Evolutionary conservation across 2,888 invertebrate species (phyloP).

Genomic region (Altica lythri): DNA sequence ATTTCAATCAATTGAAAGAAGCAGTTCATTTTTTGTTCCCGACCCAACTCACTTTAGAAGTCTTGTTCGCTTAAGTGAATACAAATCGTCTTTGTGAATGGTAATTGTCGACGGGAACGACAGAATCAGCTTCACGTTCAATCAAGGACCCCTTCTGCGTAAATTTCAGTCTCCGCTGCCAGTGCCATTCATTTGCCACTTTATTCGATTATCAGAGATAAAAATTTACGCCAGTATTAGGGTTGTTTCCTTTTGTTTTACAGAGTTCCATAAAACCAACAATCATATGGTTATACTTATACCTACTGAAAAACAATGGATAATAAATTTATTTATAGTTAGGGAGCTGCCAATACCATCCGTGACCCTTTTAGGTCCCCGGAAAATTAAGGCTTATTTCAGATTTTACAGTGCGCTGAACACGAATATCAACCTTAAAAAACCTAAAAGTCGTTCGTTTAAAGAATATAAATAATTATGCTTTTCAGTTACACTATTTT

Average conservation of each 20-base stretch:
- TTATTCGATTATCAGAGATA: slow-evolving; percentile 26
- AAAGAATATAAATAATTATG: too few species aligned
- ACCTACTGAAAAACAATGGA: too few species aligned
- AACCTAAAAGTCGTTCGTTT: too few species aligned
- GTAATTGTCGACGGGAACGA: slow-evolving; percentile 50
- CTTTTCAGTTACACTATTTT: too few species aligned
- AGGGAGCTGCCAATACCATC: too few species aligned
- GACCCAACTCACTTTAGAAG: slow-evolving; percentile 40
- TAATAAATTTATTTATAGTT: too few species aligned
- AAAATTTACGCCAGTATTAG: slow-evolving; percentile 14
- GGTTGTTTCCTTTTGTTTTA: background rate
- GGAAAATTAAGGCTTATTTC: too few species aligned
- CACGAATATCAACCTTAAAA: too few species aligned
- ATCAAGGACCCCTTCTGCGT: slow-evolving; percentile 39
- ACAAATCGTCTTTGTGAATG: slow-evolving; percentile 52
- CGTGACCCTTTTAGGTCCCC: too few species aligned
- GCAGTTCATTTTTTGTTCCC: slow-evolving; percentile 16
- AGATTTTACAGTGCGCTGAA: too few species aligned
- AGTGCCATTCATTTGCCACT: slow-evolving; percentile 25
- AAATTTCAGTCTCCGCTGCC: slow-evolving; percentile 22
- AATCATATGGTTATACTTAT: too few species aligned
- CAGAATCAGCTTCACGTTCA: slow-evolving; percentile 44
- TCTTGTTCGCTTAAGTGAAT: slow-evolving; percentile 48
- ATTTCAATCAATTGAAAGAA: slow-evolving; percentile 15
- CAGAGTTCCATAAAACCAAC: background rate